Conservation (phyloP, 2,797 vertebrate species). For the Pangasius sanitwongsei region DNA sequence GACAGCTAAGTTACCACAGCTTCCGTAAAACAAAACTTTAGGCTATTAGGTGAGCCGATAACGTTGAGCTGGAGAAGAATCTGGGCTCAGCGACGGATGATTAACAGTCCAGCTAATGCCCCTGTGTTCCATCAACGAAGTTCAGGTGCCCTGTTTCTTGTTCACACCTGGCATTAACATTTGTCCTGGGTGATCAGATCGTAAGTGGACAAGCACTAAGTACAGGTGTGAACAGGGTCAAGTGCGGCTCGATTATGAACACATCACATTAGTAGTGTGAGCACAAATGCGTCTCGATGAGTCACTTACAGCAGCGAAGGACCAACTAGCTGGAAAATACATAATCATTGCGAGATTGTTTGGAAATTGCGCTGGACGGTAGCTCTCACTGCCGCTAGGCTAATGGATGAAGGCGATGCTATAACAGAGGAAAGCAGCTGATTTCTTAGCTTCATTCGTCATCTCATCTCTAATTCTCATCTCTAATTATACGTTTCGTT, state of each 20-base stretch:
- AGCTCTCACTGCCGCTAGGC: background rate
- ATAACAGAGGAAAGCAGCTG: background rate
- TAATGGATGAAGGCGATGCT: background rate
- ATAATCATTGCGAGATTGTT: background rate
- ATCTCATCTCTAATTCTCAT: background rate
- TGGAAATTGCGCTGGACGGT: background rate
- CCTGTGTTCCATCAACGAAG: too few relatives aligned
- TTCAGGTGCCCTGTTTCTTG: too few relatives aligned
- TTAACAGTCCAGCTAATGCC: too few relatives aligned
- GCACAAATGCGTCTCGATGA: too few relatives aligned
- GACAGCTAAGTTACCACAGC: too few relatives aligned
- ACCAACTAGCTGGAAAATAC: background rate
- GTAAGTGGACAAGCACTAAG: background rate
- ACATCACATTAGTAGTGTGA: background rate
- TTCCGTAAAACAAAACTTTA: too few relatives aligned
- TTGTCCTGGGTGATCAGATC: background rate
- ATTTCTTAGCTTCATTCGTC: background rate
- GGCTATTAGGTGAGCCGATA: too few relatives aligned
- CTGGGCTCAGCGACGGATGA: too few relatives aligned
- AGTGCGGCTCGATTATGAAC: background rate
- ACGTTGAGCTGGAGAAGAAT: too few relatives aligned
- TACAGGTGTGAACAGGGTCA: background rate
- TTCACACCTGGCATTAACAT: background rate
- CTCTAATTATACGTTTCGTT: too few relatives aligned
- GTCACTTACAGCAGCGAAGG: background rate